phyloP scores from a whole-genome alignment of 1,140 invertebrate species.

The Brachionus paranguensis region DNA sequence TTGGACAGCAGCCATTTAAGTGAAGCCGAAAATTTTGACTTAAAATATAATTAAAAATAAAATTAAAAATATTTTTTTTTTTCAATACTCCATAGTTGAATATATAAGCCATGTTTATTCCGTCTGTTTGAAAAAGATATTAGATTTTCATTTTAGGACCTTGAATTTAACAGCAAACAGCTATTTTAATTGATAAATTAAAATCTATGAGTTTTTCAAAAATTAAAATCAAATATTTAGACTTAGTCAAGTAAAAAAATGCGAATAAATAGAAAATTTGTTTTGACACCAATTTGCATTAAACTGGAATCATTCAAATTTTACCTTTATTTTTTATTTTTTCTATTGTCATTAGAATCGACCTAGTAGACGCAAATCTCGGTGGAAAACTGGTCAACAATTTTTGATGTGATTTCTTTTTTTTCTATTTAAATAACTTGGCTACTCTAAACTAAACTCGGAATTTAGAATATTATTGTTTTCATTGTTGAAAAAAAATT shows the following conservation, averaged over 20 bases:
- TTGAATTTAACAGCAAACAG: neutral
- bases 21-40: conserved; percentile 32
- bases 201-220: neutral
- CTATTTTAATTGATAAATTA: neutral
- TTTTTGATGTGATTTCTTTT: neutral
- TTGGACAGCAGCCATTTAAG: conserved; percentile 27
- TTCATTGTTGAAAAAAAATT: neutral
- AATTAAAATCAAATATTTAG: neutral
- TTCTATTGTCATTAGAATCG: neutral
- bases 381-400: conserved; percentile 10
- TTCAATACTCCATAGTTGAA: conserved; percentile 35
- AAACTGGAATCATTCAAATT: conserved; percentile 11
- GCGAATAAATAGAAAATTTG: neutral
- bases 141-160: conserved; percentile 1
- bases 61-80: neutral
- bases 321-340: neutral
- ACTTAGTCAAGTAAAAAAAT: neutral
- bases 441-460: neutral
- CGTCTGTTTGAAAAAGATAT: neutral
- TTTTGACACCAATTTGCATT: neutral
- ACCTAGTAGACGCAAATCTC: conserved; percentile 13
- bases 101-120: conserved; percentile 28
- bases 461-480: neutral
- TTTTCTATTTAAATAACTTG: neutral
- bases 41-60: neutral